These are phyloP conservation scores for Pycnomerus fuliginosus DNA, from an alignment of 2,888 invertebrate genomes.

Conservation along the genomic window DNA sequence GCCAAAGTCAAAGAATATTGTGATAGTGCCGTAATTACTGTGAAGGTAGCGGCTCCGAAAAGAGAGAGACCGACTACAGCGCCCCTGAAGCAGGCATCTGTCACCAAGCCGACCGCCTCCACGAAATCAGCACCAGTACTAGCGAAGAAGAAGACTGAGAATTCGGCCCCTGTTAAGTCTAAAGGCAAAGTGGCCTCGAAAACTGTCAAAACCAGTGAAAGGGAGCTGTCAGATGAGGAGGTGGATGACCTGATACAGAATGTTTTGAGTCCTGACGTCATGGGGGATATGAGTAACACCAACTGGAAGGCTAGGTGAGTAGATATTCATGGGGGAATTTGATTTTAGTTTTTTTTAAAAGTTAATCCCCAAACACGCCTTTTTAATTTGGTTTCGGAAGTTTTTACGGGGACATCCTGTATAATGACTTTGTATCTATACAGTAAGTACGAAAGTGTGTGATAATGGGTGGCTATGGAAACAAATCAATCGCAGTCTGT, in stretches of 20 bases:
- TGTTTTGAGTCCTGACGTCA: constrained; percentile 63
- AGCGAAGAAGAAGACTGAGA: constrained; percentile 35
- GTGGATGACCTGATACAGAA: constrained; percentile 72
- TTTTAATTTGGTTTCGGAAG: too few species aligned
- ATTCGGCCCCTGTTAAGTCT: constrained; percentile 38
- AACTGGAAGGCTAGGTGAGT: constrained; percentile 76
- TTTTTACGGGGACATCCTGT: too few species aligned
- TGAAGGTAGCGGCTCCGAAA: constrained; percentile 77
- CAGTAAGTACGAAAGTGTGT: too few species aligned
- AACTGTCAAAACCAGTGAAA: constrained; percentile 58
- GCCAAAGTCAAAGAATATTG: constrained; percentile 91
- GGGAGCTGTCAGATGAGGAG: constrained; percentile 73
- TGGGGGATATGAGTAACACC: constrained; percentile 66
- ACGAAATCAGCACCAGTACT: constrained; percentile 10
- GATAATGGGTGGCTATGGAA: too few species aligned
- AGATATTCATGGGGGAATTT: constrained; percentile 5
- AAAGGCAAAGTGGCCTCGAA: constrained; percentile 35
- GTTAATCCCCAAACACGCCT: too few species aligned
- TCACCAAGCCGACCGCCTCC: neutral
- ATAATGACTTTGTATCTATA: too few species aligned
- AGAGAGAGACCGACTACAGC: constrained; percentile 59
- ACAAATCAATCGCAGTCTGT: too few species aligned
- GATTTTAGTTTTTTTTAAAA: too few species aligned
- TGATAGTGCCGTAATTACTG: constrained; percentile 86
- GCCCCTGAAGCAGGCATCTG: too few species aligned